These are phyloP conservation scores for Clarias pachynema DNA, from an alignment of 2,797 vertebrate genomes.

Conservation along the genomic window DNA sequence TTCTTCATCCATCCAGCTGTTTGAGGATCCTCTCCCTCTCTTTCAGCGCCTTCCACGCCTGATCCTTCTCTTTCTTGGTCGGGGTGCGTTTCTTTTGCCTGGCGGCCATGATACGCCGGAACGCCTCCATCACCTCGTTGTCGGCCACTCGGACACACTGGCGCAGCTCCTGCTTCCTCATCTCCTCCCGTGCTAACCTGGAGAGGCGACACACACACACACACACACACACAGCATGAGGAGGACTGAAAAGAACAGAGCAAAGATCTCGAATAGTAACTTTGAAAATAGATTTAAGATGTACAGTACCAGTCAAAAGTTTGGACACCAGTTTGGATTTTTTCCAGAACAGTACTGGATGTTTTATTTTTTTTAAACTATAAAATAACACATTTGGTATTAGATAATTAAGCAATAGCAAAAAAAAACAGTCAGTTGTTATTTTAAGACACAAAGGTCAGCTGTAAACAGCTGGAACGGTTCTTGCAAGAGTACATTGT, in stretches of 20 bases:
- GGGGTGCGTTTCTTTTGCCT: conserved; percentile 97
- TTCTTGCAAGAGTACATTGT: too few relatives aligned
- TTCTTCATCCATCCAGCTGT: conserved; percentile 84
- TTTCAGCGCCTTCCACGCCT: conserved; percentile 96
- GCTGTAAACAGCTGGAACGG: too few relatives aligned
- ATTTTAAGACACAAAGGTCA: too few relatives aligned
- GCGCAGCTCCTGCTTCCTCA: conserved; percentile 92
- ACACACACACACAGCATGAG: too few relatives aligned
- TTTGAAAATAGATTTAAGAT: background rate
- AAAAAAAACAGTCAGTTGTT: too few relatives aligned
- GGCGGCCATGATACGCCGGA: conserved; percentile 97
- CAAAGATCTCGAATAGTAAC: background rate
- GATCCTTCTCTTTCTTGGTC: conserved; percentile 98
- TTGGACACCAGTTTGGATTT: too few relatives aligned
- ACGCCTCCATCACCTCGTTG: conserved; percentile 97
- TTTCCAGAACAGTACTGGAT: too few relatives aligned
- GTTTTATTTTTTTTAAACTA: too few relatives aligned
- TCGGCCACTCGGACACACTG: conserved; percentile 94
- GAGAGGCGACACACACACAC: background rate
- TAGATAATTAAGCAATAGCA: too few relatives aligned
- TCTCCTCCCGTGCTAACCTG: conserved; percentile 93
- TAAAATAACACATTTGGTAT: too few relatives aligned
- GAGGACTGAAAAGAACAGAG: background rate
- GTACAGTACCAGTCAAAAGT: too few relatives aligned
- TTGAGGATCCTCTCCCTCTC: conserved; percentile 97